Evolutionary conservation across 2,888 invertebrate genomes (phyloP).

Genomic region (Drosophila nr. perissopoda): DNA sequence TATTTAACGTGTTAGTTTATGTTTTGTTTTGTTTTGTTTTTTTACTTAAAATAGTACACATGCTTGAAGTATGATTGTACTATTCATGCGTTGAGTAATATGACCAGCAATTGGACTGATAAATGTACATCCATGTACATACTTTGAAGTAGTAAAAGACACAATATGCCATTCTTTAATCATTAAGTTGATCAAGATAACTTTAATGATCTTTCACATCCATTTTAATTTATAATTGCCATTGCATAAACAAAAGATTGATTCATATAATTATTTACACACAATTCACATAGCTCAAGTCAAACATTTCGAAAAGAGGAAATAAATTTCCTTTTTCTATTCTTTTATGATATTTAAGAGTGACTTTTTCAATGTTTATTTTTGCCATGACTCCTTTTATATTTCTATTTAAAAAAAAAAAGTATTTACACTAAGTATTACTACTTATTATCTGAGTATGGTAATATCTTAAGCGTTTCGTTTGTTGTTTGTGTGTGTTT

Average conservation of each 20-base stretch:
- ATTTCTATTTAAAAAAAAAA: conserved; percentile 26
- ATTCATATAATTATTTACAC: conserved; percentile 44
- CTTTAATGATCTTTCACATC: not conserved
- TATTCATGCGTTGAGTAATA: conserved; percentile 50
- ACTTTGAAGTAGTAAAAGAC: not conserved
- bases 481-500: conserved; percentile 33
- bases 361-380: conserved; percentile 1
- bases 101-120: conserved; percentile 27
- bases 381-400: conserved; percentile 2
- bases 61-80: conserved; percentile 55
- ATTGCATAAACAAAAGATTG: not conserved
- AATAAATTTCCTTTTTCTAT: not conserved
- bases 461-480: conserved; percentile 75
- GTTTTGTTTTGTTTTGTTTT: conserved; percentile 3
- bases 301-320: not conserved
- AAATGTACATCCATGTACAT: conserved; percentile 22
- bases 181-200: not conserved
- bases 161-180: conserved; percentile 1
- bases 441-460: conserved; percentile 76
- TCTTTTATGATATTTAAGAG: conserved; percentile 16
- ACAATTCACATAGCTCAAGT: conserved; percentile 31
- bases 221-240: not conserved
- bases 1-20: conserved; percentile 4
- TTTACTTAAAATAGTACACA: conserved; percentile 36
- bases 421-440: conserved; percentile 67